These are phyloP conservation scores for Brachystomella parvula DNA, from an alignment of 1,140 invertebrate genomes.

Conservation along the genomic window DNA sequence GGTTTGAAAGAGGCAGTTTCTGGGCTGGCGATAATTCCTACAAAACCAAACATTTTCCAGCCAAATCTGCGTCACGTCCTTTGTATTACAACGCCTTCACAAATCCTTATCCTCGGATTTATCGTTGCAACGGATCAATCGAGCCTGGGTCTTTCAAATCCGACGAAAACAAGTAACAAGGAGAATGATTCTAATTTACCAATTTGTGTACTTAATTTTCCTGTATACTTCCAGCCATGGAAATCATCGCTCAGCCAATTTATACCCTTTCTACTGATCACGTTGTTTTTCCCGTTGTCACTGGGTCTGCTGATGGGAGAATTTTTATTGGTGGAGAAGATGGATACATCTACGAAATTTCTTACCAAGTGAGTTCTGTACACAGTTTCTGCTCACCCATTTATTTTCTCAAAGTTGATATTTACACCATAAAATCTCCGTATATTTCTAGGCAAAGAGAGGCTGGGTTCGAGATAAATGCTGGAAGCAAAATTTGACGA, in stretches of 20 bases:
- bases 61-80: constrained; percentile 40
- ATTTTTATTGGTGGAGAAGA: constrained; percentile 93
- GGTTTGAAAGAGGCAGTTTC: constrained; percentile 30
- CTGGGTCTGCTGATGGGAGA: constrained; percentile 70
- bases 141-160: not conserved
- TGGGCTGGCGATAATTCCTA: constrained; percentile 29
- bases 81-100: constrained; percentile 27
- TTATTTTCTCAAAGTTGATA: too few species aligned
- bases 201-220: constrained; percentile 28
- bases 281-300: constrained; percentile 71
- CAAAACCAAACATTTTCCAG: constrained; percentile 40
- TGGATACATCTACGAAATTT: constrained; percentile 89
- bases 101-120: constrained; percentile 34
- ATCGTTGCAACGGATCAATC: not conserved
- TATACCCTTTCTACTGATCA: constrained; percentile 89
- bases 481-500: constrained; percentile 90
- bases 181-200: constrained; percentile 39
- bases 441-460: constrained; percentile 45
- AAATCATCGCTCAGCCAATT: constrained; percentile 85
- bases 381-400: not conserved
- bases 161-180: constrained; percentile 8
- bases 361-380: constrained; percentile 66
- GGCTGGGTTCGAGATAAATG: constrained; percentile 91
- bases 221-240: constrained; percentile 61
- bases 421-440: too few species aligned